These are phyloP conservation scores for Hepsetus odoe DNA, from an alignment of 2,113 vertebrate genomes.

Conservation along the genomic window DNA sequence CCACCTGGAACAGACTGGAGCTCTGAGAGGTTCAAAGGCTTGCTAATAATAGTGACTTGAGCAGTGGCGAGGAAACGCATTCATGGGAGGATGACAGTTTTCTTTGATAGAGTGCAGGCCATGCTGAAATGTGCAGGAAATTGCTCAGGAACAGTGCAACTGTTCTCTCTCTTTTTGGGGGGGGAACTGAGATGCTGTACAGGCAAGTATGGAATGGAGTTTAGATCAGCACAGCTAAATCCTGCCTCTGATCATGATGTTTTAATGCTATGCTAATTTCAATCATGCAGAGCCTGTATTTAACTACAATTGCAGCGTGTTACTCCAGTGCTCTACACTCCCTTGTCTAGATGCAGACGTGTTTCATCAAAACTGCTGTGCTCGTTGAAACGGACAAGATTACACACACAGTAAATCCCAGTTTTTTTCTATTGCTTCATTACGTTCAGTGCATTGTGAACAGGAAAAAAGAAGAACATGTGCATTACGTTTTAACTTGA, in stretches of 20 bases:
- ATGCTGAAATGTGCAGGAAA: slow-evolving; percentile 67
- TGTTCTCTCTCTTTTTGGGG: slow-evolving; percentile 52
- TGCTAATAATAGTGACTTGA: slow-evolving; percentile 58
- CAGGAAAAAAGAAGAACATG: background rate
- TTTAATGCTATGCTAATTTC: slow-evolving; percentile 69
- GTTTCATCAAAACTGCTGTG: slow-evolving; percentile 1
- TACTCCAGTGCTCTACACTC: slow-evolving; percentile 16
- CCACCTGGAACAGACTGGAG: slow-evolving; percentile 55
- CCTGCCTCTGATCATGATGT: slow-evolving; percentile 49
- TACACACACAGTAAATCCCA: background rate
- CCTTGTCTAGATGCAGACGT: slow-evolving; percentile 32
- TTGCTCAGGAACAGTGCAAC: slow-evolving; percentile 62
- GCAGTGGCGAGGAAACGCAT: slow-evolving; percentile 39
- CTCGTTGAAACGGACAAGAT: background rate
- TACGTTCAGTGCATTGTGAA: background rate
- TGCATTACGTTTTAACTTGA: background rate
- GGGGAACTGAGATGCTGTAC: slow-evolving; percentile 55
- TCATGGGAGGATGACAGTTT: slow-evolving; percentile 55
- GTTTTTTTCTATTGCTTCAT: background rate
- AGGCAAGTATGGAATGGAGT: slow-evolving; percentile 68
- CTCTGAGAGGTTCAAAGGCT: slow-evolving; percentile 51
- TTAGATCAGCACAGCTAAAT: slow-evolving; percentile 55
- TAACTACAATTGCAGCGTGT: slow-evolving; percentile 39
- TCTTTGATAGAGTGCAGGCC: slow-evolving; percentile 70
- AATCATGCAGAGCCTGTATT: slow-evolving; percentile 59